Conservation (phyloP, 2,888 invertebrate species). For the Leptogaster cylindrica region DNA sequence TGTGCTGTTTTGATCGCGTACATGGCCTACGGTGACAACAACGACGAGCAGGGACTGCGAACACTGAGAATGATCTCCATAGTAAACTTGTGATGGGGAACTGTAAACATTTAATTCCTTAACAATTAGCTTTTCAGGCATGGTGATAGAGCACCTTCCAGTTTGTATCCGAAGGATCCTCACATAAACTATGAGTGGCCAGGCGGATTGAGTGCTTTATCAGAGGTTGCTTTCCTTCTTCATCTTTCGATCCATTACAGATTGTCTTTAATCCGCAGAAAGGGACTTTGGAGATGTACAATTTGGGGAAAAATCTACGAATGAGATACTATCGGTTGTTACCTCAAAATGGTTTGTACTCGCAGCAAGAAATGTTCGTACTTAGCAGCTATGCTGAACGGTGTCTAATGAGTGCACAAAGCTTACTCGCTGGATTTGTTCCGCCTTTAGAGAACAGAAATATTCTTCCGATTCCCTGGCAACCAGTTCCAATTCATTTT, state of each 20-base stretch:
- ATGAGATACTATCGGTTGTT: slow-evolving; percentile 73
- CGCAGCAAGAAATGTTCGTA: slow-evolving; percentile 68
- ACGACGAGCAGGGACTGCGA: slow-evolving; percentile 57
- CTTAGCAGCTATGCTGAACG: slow-evolving; percentile 82
- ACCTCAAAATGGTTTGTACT: slow-evolving; percentile 66
- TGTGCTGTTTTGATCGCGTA: slow-evolving; percentile 59
- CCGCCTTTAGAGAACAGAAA: slow-evolving; percentile 60
- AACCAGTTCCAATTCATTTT: slow-evolving; percentile 86
- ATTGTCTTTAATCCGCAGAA: slow-evolving; percentile 57
- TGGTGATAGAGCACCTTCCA: slow-evolving; percentile 68
- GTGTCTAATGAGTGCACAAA: slow-evolving; percentile 78
- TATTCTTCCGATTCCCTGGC: slow-evolving; percentile 70
- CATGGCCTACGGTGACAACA: slow-evolving; percentile 59
- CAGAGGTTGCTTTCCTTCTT: slow-evolving; percentile 57
- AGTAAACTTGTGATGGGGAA: slow-evolving; percentile 50
- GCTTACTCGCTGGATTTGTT: slow-evolving; percentile 75
- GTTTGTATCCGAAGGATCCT: slow-evolving; percentile 81
- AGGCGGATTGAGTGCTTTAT: slow-evolving; percentile 81
- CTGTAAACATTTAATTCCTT: neutral
- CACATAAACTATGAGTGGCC: slow-evolving; percentile 79
- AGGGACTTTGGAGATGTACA: slow-evolving; percentile 77
- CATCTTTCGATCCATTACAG: neutral
- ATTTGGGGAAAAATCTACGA: slow-evolving; percentile 75
- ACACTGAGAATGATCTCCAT: slow-evolving; percentile 60
- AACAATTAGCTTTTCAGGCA: slow-evolving; percentile 58